Evolutionary conservation across 1,140 invertebrate species (phyloP).

Genomic region (Leptinotarsa undecemlineata): DNA sequence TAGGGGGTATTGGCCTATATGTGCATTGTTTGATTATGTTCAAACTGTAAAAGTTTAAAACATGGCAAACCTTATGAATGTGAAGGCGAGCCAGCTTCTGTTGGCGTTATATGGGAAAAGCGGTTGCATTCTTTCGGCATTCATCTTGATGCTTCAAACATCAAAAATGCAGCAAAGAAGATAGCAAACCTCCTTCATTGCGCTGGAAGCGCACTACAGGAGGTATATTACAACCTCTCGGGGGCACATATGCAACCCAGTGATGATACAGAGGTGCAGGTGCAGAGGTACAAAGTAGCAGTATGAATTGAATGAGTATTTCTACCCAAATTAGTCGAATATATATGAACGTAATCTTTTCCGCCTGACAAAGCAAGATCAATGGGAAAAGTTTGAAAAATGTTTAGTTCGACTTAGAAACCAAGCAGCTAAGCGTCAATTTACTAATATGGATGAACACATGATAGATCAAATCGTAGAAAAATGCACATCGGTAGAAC

Average conservation of each 20-base stretch:
- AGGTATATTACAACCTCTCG: no score
- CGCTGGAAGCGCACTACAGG: not conserved
- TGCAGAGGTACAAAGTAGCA: not conserved
- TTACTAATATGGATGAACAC: slow-evolving; percentile 24
- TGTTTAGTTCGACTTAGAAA: no score
- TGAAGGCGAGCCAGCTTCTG: not conserved
- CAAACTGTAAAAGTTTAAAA: no score
- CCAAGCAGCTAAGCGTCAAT: slow-evolving; percentile 18
- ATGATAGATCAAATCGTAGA: slow-evolving; percentile 28
- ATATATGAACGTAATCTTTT: no score
- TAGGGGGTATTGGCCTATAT: no score
- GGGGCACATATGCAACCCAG: not conserved
- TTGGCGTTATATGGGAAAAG: not conserved
- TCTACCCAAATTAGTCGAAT: not conserved
- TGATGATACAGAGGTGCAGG: not conserved
- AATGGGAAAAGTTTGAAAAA: no score
- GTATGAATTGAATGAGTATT: not conserved
- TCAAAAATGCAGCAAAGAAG: slow-evolving; percentile 1
- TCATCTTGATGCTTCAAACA: not conserved
- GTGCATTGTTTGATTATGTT: no score
- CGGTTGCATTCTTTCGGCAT: no score
- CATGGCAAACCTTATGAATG: no score
- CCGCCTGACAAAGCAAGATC: no score
- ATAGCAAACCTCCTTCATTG: not conserved
- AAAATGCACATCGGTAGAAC: slow-evolving; percentile 21